Evolutionary conservation across 2,113 vertebrate genomes (phyloP).

Genomic region (Pseudopipra pipra): DNA sequence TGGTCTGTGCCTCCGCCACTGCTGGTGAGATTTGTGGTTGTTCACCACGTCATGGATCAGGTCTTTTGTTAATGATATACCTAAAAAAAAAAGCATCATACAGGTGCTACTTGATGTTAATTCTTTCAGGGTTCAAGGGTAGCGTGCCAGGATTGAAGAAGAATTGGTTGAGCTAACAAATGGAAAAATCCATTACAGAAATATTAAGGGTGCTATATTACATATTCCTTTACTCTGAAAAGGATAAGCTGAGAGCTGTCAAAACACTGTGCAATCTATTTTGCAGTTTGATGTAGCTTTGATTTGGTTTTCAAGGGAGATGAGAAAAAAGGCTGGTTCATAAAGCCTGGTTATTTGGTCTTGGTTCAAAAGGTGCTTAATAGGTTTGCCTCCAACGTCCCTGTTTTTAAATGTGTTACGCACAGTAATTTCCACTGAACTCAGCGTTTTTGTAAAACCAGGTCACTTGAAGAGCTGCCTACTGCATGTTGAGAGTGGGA

Average conservation of each 20-base stretch:
- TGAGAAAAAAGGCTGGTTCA: neutral
- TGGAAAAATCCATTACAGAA: neutral
- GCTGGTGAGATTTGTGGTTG: neutral
- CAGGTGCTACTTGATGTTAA: neutral
- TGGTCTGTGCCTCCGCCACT: neutral
- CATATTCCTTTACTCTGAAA: neutral
- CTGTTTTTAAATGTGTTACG: neutral
- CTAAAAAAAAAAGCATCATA: neutral
- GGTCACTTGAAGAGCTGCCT: neutral
- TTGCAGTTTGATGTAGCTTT: neutral
- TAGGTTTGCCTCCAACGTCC: neutral
- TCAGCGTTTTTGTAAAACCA: neutral
- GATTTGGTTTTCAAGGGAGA: neutral
- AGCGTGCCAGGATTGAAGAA: neutral
- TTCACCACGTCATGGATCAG: conserved; percentile 17
- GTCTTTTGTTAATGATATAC: neutral
- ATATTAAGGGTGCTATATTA: neutral
- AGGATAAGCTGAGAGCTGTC: neutral
- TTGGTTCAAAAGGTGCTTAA: neutral
- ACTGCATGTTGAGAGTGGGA: neutral
- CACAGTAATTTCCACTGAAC: neutral
- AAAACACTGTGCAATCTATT: neutral
- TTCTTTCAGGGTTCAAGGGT: neutral
- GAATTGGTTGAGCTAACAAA: neutral
- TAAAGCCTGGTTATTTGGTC: neutral